These are phyloP conservation scores for Agrilus cyanescens DNA, from an alignment of 2,888 invertebrate species.

Conservation along the genomic window DNA sequence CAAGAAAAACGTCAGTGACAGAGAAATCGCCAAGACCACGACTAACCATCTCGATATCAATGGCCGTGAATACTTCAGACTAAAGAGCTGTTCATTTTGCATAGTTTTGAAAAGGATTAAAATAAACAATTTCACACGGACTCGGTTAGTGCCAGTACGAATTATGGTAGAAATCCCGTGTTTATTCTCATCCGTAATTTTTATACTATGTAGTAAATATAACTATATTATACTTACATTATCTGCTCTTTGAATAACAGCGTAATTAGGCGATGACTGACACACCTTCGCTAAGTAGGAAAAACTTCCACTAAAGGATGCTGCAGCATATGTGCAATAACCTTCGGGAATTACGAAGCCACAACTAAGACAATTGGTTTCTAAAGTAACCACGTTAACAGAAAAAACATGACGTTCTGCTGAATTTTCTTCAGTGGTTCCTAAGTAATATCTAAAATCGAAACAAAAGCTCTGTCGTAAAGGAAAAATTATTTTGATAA, in stretches of 20 bases:
- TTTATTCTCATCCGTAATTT: too few relatives aligned
- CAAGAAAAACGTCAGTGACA: too few relatives aligned
- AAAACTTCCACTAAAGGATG: slow-evolving; percentile 46
- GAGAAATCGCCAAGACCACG: too few relatives aligned
- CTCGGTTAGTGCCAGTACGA: too few relatives aligned
- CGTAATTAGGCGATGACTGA: slow-evolving; percentile 48
- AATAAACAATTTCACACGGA: too few relatives aligned
- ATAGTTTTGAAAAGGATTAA: too few relatives aligned
- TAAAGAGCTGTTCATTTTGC: too few relatives aligned
- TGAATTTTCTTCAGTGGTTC: slow-evolving; percentile 50
- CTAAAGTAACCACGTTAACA: slow-evolving; percentile 19
- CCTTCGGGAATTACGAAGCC: slow-evolving; percentile 43
- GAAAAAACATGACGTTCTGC: slow-evolving; percentile 56
- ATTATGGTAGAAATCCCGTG: too few relatives aligned
- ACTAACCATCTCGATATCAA: too few relatives aligned
- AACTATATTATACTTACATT: too few relatives aligned
- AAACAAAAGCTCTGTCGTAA: slow-evolving; percentile 1
- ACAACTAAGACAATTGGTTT: slow-evolving; percentile 59
- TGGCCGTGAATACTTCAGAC: too few relatives aligned
- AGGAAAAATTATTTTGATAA: background rate
- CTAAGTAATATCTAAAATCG: slow-evolving; percentile 56
- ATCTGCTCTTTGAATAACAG: slow-evolving; percentile 37
- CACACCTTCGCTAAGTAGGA: slow-evolving; percentile 59
- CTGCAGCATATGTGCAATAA: slow-evolving; percentile 44
- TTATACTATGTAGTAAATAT: too few relatives aligned